phyloP scores from a whole-genome alignment of 2,797 vertebrate species.

The Catharus ustulatus region DNA sequence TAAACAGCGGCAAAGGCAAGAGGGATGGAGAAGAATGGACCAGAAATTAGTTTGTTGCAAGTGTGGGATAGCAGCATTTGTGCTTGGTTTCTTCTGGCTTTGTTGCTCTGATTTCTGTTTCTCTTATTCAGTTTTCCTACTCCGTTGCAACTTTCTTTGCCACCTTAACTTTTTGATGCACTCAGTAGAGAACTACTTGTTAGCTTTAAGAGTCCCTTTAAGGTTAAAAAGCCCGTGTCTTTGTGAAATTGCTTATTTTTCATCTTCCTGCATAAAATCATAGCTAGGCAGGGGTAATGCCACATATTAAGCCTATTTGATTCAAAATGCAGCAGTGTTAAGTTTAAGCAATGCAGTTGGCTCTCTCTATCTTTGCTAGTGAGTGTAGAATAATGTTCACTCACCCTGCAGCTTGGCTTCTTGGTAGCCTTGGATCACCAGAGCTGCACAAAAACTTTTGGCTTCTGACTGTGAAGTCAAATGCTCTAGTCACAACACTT shows the following conservation, averaged over 20 bases:
- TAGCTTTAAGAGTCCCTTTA: neutral
- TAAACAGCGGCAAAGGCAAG: neutral
- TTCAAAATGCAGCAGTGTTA: neutral
- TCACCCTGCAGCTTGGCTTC: neutral
- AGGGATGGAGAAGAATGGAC: neutral
- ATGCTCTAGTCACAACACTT: no score
- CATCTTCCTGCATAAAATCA: neutral
- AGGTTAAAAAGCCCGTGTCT: neutral
- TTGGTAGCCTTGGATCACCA: neutral
- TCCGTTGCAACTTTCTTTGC: neutral
- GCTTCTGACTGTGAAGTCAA: no score
- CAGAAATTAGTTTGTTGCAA: neutral
- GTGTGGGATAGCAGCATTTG: accelerated
- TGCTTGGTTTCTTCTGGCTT: neutral
- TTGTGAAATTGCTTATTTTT: neutral
- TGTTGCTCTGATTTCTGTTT: neutral
- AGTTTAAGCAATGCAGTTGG: neutral
- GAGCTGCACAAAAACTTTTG: no score
- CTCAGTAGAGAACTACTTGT: neutral
- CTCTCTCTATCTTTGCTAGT: neutral
- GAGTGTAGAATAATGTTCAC: neutral
- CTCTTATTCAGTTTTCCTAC: neutral
- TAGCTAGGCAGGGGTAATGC: neutral
- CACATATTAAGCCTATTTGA: neutral
- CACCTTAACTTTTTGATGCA: neutral